Percentiles rank a stretch among this genome's conserved stretches.
These are phyloP conservation scores for Gallinago undulata DNA, from an alignment of 2,113 vertebrate genomes.

Conservation along the genomic window DNA sequence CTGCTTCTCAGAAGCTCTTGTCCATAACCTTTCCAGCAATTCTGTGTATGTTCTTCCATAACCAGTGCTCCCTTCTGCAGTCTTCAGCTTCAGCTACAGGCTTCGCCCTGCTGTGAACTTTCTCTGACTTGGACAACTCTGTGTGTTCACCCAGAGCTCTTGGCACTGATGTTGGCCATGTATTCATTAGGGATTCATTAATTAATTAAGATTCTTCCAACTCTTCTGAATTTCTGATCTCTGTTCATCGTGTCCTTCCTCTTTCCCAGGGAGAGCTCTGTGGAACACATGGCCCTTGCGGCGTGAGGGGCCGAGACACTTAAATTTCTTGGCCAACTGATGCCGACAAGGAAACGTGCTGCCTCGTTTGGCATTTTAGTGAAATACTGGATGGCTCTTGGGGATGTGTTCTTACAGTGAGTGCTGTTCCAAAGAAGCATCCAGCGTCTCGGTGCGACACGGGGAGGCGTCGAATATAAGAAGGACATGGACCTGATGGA, in stretches of 20 bases:
- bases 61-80: background rate
- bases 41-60: background rate
- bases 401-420: too few relatives aligned
- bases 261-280: background rate
- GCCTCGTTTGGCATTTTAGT: background rate
- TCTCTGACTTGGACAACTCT: background rate
- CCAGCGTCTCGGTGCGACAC: too few relatives aligned
- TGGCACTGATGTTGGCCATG: rapidly evolving
- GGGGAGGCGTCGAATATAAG: too few relatives aligned
- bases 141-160: background rate
- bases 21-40: background rate
- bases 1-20: background rate
- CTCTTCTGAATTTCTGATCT: background rate
- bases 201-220: background rate
- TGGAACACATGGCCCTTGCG: background rate
- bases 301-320: background rate
- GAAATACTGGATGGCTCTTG: too few relatives aligned
- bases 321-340: background rate
- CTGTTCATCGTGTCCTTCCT: background rate
- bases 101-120: background rate
- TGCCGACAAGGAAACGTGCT: background rate
- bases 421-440: too few relatives aligned
- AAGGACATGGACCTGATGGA: too few relatives aligned
- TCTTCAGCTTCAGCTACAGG: background rate
- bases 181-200: background rate